Percentiles rank a stretch among this genome's conserved stretches.
phyloP scores from a whole-genome alignment of 2,888 invertebrate species.

The Sicus ferrugineus region DNA sequence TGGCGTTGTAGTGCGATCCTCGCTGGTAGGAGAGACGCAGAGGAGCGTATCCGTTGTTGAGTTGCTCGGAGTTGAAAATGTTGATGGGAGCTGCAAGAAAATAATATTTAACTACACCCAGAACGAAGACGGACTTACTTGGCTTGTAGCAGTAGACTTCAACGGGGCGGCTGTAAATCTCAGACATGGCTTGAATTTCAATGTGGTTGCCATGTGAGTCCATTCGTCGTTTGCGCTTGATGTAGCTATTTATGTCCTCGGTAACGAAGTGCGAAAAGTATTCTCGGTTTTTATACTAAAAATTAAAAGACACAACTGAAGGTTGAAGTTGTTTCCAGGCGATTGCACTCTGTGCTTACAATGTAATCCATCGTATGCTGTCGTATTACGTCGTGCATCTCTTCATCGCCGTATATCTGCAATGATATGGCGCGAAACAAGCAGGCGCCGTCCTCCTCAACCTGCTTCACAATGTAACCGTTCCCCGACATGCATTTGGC shows the following conservation, averaged over 20 bases:
- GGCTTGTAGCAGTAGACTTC: constrained; percentile 74
- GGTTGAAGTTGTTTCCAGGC: constrained; percentile 10
- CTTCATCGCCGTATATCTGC: constrained; percentile 90
- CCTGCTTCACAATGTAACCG: constrained; percentile 80
- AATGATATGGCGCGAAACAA: constrained; percentile 87
- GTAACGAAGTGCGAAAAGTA: constrained; percentile 89
- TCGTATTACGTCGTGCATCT: constrained; percentile 83
- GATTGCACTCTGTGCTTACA: constrained; percentile 72
- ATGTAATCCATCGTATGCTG: constrained; percentile 91
- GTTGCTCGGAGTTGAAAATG: constrained; percentile 80
- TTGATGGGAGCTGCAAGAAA: constrained; percentile 78
- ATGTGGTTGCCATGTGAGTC: constrained; percentile 89
- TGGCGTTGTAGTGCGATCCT: constrained; percentile 87
- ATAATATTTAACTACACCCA: background rate
- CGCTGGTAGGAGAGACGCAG: constrained; percentile 87
- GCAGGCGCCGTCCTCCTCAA: constrained; percentile 89
- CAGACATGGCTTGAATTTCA: constrained; percentile 90
- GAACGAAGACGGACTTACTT: constrained; percentile 47
- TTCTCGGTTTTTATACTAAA: constrained; percentile 81
- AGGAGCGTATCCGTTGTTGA: constrained; percentile 77
- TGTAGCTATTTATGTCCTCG: constrained; percentile 85
- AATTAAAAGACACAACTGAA: constrained; percentile 10
- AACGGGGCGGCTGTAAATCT: constrained; percentile 86
- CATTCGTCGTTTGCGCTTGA: constrained; percentile 79
- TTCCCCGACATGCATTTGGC: constrained; percentile 73